Evolutionary conservation across 1,140 invertebrate species (phyloP).

Genomic region (Chlorops oryzae): DNA sequence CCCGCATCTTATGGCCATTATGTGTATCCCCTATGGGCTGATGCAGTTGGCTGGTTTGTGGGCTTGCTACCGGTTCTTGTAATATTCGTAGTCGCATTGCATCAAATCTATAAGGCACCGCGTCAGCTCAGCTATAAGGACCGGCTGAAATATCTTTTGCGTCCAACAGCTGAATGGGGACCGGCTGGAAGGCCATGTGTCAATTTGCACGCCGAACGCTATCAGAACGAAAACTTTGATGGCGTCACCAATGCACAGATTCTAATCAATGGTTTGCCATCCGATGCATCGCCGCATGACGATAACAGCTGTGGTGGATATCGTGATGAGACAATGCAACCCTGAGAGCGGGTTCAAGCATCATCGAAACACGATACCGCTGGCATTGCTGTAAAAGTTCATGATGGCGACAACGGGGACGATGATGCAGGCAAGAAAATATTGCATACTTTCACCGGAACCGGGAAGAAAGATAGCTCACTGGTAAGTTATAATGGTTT

Average conservation of each 20-base stretch:
- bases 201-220: conserved; percentile 38
- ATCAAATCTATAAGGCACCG: conserved; percentile 54
- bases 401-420: conserved; percentile 3
- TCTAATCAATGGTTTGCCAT: conserved; percentile 51
- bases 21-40: conserved; percentile 70
- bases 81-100: conserved; percentile 61
- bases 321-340: conserved; percentile 32
- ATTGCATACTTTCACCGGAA: too few species aligned
- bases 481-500: too few species aligned
- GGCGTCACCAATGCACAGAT: conserved; percentile 53
- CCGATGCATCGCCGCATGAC: conserved; percentile 24
- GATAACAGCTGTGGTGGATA: conserved; percentile 20
- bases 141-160: conserved; percentile 38
- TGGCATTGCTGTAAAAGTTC: too few species aligned
- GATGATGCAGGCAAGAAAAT: too few species aligned
- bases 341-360: conserved; percentile 38
- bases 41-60: conserved; percentile 70
- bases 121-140: conserved; percentile 53
- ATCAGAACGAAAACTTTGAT: conserved; percentile 48
- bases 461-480: too few species aligned
- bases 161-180: conserved; percentile 50
- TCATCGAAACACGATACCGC: too few species aligned
- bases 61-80: conserved; percentile 65
- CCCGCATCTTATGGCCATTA: conserved; percentile 67
- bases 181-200: conserved; percentile 46